Evolutionary conservation across 2,797 vertebrate species (phyloP).

Genomic region (Eulemur coronatus): DNA sequence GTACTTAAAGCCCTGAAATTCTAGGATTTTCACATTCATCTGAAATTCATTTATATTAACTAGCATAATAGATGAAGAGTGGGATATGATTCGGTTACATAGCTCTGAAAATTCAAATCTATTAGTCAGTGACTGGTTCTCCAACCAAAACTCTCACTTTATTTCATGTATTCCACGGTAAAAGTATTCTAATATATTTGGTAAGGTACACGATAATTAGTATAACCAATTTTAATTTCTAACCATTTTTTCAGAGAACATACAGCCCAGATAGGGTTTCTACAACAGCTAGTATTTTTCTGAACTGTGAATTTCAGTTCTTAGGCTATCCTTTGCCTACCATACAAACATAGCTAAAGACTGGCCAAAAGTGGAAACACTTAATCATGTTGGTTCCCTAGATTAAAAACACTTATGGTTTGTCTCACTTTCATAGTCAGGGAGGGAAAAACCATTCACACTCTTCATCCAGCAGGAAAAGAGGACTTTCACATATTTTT

Average conservation of each 20-base stretch:
- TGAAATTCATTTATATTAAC: background rate
- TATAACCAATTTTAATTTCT: background rate
- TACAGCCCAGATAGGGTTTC: background rate
- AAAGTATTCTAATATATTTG: background rate
- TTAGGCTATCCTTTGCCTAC: background rate
- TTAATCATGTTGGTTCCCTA: constrained; percentile 7
- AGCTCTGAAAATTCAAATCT: constrained; percentile 1
- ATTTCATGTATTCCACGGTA: background rate
- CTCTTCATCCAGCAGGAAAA: background rate
- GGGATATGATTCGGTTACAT: background rate
- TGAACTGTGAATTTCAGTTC: constrained; percentile 11
- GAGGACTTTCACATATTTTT: constrained; percentile 13
- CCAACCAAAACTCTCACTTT: background rate
- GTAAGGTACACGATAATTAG: background rate
- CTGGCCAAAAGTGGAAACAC: background rate
- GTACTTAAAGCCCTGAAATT: background rate
- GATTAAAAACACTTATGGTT: background rate
- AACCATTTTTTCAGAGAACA: constrained; percentile 13
- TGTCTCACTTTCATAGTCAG: constrained; percentile 18
- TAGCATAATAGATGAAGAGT: background rate
- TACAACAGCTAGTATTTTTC: background rate
- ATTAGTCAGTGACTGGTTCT: background rate
- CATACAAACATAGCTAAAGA: constrained; percentile 30
- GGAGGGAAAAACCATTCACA: background rate
- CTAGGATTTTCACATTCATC: background rate